phyloP scores from a whole-genome alignment of 2,888 invertebrate genomes.

The Gymnosoma rotundatum region DNA sequence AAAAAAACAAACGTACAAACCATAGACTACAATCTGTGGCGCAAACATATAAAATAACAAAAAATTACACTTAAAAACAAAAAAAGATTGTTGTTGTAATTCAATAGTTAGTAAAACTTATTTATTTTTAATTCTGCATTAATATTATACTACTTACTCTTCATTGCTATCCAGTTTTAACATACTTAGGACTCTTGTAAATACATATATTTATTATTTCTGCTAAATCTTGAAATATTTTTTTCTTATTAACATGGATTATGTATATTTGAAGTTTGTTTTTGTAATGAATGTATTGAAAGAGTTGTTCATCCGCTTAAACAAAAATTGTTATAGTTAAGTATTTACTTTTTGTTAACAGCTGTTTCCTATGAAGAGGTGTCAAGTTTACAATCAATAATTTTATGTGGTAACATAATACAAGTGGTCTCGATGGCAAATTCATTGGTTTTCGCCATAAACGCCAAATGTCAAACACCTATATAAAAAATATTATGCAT shows the following conservation, averaged over 20 bases:
- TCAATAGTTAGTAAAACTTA: neutral
- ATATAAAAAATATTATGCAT: too few species aligned
- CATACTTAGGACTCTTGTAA: neutral
- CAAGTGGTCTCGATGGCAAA: too few species aligned
- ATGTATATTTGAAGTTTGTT: neutral
- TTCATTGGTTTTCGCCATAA: too few species aligned
- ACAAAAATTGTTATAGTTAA: neutral
- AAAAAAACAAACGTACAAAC: too few species aligned
- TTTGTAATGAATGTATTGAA: neutral
- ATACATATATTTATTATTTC: neutral
- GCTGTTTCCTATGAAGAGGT: neutral
- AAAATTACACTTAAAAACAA: too few species aligned
- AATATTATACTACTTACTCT: conserved; percentile 12
- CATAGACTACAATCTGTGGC: too few species aligned
- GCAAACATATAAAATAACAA: too few species aligned
- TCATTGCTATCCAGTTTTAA: neutral
- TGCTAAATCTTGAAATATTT: neutral
- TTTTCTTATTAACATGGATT: neutral
- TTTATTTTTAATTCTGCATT: neutral
- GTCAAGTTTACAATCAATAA: neutral
- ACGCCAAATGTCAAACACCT: too few species aligned
- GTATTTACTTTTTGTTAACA: conserved; percentile 1
- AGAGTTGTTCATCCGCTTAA: neutral
- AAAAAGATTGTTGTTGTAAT: too few species aligned
- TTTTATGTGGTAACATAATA: too few species aligned